These are phyloP conservation scores for Bellardia bayeri DNA, from an alignment of 2,888 invertebrate species.

Conservation along the genomic window DNA sequence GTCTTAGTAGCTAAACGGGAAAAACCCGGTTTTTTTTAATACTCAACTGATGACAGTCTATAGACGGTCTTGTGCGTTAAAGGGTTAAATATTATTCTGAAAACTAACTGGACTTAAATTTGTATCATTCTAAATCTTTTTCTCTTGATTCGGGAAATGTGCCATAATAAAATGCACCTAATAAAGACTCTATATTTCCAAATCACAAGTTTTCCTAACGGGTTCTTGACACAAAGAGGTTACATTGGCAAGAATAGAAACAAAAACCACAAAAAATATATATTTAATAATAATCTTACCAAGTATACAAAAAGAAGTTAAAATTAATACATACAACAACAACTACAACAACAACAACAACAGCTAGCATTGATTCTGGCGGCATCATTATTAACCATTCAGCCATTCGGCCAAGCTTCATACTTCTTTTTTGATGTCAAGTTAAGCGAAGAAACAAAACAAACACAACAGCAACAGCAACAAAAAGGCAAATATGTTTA, in stretches of 20 bases:
- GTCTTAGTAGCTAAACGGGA: too few species aligned
- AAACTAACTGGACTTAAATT: too few species aligned
- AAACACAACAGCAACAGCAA: constrained; percentile 19
- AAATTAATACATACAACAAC: background rate
- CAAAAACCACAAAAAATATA: background rate
- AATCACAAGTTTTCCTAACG: background rate
- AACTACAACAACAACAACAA: background rate
- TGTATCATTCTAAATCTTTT: too few species aligned
- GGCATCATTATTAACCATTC: constrained; percentile 54
- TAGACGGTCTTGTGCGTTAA: too few species aligned
- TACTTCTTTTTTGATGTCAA: constrained; percentile 47
- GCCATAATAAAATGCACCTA: too few species aligned
- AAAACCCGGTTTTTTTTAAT: too few species aligned
- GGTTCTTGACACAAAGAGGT: background rate
- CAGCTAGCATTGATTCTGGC: constrained; percentile 43
- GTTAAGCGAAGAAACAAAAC: constrained; percentile 34
- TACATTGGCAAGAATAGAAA: constrained; percentile 29
- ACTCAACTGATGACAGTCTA: too few species aligned
- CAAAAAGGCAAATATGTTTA: background rate
- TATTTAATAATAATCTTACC: background rate
- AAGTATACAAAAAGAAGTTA: background rate
- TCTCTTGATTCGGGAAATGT: too few species aligned
- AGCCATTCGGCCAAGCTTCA: constrained; percentile 37
- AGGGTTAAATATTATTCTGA: too few species aligned
- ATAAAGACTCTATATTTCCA: background rate